A percentile compares a stretch with the other conserved stretches of the same genome.
Evolutionary conservation across 2,888 invertebrate species (phyloP).

Genomic region (Oscheius sp.): DNA sequence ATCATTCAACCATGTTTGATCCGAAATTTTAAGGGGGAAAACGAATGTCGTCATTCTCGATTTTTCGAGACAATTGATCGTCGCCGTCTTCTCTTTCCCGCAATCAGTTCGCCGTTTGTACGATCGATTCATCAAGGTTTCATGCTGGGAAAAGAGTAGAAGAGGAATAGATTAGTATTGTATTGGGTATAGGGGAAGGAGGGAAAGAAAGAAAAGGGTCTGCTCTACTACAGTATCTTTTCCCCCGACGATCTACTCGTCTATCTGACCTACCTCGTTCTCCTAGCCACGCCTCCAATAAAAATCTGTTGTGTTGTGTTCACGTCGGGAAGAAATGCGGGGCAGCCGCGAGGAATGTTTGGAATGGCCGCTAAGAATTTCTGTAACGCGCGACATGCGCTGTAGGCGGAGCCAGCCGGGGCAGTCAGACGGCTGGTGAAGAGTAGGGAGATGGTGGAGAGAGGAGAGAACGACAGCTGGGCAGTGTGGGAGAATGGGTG

Average conservation of each 20-base stretch:
- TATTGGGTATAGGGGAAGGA: too few species aligned
- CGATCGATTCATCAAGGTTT: too few species aligned
- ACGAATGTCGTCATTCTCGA: too few species aligned
- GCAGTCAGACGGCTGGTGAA: neutral
- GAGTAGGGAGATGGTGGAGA: neutral
- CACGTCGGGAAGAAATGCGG: slow-evolving; percentile 18
- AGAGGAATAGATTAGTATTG: too few species aligned
- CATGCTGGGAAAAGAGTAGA: too few species aligned
- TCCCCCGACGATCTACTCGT: too few species aligned
- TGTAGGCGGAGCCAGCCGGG: neutral
- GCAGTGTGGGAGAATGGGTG: neutral
- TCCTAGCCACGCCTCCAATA: slow-evolving; percentile 22
- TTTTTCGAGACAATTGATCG: slow-evolving; percentile 3
- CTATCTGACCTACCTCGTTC: neutral
- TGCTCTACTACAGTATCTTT: too few species aligned
- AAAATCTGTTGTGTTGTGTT: slow-evolving; percentile 6
- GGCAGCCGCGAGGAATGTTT: slow-evolving; percentile 31
- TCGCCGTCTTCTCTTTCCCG: neutral
- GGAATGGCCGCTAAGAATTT: slow-evolving; percentile 32
- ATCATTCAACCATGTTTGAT: too few species aligned
- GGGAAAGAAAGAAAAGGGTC: too few species aligned
- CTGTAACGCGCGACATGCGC: slow-evolving; percentile 32
- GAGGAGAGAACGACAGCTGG: slow-evolving; percentile 7
- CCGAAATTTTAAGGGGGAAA: too few species aligned
- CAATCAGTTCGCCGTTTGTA: too few species aligned